Evolutionary conservation across 1,140 invertebrate species (phyloP), one percentile per base, ranked within the genome.

Genomic region (Radopholus similis): DNA sequence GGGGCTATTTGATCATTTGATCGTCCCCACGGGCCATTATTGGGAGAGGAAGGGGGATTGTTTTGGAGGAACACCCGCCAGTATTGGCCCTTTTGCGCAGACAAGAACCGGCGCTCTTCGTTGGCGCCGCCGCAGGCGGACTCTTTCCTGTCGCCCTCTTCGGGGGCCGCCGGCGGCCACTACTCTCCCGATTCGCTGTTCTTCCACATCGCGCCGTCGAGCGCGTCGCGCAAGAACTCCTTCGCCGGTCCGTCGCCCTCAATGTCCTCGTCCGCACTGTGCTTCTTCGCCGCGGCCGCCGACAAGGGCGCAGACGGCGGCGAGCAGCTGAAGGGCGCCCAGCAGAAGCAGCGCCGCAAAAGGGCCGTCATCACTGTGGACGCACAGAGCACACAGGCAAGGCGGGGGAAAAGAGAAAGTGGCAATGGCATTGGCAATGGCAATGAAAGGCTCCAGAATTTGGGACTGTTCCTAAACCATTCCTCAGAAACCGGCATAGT

Each of bases 361-460:
- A 66, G 71, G 70, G 68, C 71, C 11, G 68, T 70, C 57, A 69
- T 70, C 13, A 70, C 68, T 8, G 68, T 70, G 5, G 68, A 70
- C 55, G 68, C 68, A 47, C 32, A 64, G 32, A 70, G 51, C 11
- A 73, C 68, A 26, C 68, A 70, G 30, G 68, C 72, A 15, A 21
- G 44, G 18, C 9, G 13, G 21, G 26, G 26, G 1, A 18, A 1
- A 18, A 18, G 53, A 28, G 18, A n/a, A 28, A 49, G 11, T 18
- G 2, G 15, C 15, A 42, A 42, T 42, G 21, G 40, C 40, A 15
- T 42, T 42, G 15, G 15, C 15, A 42, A 21, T n/a, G 40, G 40
- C 21, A 15, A 15, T n/a, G n/a, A n/a, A n/a, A n/a, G n/a, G n/a
- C n/a, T n/a, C n/a, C n/a, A n/a, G n/a, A n/a, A n/a, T n/a, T n/a